Base-by-base conservation (phyloP, 2,797 vertebrate species). In the Allobates femoralis region DNA sequence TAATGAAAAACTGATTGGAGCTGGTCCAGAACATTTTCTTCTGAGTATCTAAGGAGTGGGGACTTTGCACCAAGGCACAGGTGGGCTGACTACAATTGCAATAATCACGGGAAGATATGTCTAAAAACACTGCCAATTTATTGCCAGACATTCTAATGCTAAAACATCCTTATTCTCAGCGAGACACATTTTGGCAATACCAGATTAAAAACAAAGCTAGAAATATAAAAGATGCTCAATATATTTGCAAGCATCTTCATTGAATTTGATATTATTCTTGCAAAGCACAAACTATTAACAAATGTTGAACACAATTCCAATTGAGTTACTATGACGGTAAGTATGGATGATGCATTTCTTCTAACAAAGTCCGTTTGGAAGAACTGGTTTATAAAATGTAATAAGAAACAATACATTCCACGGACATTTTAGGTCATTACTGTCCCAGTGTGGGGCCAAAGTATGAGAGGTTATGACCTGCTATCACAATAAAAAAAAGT, bases 291-390 rank as follows among this genome's bases (percentile, higher is more conserved):
- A 32, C 15, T 30, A 66, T 64, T 37, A n/a, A 81, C n/a, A 8
- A 16, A 75, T 75, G 2, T 12, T 51, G 26, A 28, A 75, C 28
- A 5, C 19, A 21, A 46, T 73, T 34, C 12, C 8, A 5, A 2
- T 78, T 11, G 76, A 79, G 58, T n/a, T 18, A 18, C 23, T 60
- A 26, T 41, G 14, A 62, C 46, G 8, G 56, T 32, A 50, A 50
- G 11, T 67, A 51, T 19, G 55, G 53, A 58, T 78, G 41, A 81
- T 50, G 26, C 51, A 66, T 51, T 21, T 26, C 14, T 26, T 46
- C 18, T 41, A 30, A 79, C 23, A 23, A 79, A 62, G 32, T 62
- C 77, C 46, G n/a, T 79, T 50, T 79, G n/a, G 34, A 62, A 62
- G 37, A n/a, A 46, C 34, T 62, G 34, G 41, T 62, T 16, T 19